Base-by-base conservation (phyloP, 2,888 invertebrate species). In the Napeogenes inachia region DNA sequence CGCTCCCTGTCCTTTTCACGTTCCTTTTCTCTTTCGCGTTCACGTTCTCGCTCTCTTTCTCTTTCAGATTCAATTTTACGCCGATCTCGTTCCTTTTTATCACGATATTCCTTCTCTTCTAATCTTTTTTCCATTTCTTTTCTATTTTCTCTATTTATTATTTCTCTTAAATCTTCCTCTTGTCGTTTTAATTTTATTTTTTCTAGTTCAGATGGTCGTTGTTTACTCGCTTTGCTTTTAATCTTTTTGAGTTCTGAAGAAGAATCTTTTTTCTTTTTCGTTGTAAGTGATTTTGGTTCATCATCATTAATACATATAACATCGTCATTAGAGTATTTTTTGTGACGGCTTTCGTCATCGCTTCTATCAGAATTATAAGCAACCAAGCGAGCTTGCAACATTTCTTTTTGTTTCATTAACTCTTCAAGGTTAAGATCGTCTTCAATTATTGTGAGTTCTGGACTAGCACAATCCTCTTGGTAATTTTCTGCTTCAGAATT, bases 341-440 rank as follows among this genome's bases (percentile, higher is more conserved):
- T 71, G 68, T 50, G 58, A 45, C 54, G 62, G 12, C 57, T 68
- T 0, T 91, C 92, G 4, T 93, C 93, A 54, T 92, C 92, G 45
- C 93, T 92, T 67, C 86, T 91, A 68, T 94, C 94, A 0, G 94
- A 95, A 75, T 92, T 92, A 78, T 95, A 96, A 65, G 96, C 96
- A 55, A 94, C 94, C 56, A 95, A 86, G 45, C 95, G 92, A 47
- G 96, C 96, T 85, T 97, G 96, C 54, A 97, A 86, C 54, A 94
- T 73, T 75, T 96, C 96, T 85, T 97, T 97, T 79, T 97, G 97
- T 74, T 94, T 94, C 96, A 97, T 97, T 62, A 97, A 86, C 70
- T 97, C 97, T 76, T 97, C 97, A 38, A 97, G 84, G 79, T 97
- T 96, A 71, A 97, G 93, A 73, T 96, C 96, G 69, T 96, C 96